Conservation (phyloP, 2,888 invertebrate species). For the Flexamia atlantica region DNA sequence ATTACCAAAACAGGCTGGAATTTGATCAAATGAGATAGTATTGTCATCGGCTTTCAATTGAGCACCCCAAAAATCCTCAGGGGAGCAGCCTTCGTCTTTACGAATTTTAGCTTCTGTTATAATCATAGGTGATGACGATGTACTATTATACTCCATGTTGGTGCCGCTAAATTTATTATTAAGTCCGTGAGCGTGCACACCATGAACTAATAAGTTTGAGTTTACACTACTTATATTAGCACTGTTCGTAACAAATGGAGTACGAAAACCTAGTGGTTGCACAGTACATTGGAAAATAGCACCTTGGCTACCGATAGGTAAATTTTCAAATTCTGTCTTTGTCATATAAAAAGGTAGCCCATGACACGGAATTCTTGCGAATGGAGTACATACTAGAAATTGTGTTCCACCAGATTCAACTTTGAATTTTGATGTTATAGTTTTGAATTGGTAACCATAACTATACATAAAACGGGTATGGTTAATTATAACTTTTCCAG, state of each 20-base stretch:
- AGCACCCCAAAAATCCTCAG: neutral
- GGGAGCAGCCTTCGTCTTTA: neutral
- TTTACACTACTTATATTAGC: neutral
- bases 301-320: slow-evolving; percentile 8
- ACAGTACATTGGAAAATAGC: neutral
- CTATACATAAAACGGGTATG: neutral
- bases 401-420: neutral
- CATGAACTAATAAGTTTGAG: neutral
- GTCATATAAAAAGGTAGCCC: slow-evolving; percentile 6
- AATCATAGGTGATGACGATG: slow-evolving; percentile 5
- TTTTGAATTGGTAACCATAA: slow-evolving; percentile 4
- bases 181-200: neutral
- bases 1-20: slow-evolving; percentile 30
- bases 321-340: neutral
- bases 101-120: neutral
- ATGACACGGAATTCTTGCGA: slow-evolving; percentile 18
- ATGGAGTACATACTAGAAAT: neutral
- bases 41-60: neutral
- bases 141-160: neutral
- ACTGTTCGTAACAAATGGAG: neutral
- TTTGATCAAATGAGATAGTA: neutral
- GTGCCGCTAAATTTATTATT: neutral
- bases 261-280: neutral
- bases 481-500: slow-evolving; percentile 7
- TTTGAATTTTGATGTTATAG: neutral